Base-by-base conservation (phyloP, 2,888 invertebrate genomes). In the Electrophaes corylata region DNA sequence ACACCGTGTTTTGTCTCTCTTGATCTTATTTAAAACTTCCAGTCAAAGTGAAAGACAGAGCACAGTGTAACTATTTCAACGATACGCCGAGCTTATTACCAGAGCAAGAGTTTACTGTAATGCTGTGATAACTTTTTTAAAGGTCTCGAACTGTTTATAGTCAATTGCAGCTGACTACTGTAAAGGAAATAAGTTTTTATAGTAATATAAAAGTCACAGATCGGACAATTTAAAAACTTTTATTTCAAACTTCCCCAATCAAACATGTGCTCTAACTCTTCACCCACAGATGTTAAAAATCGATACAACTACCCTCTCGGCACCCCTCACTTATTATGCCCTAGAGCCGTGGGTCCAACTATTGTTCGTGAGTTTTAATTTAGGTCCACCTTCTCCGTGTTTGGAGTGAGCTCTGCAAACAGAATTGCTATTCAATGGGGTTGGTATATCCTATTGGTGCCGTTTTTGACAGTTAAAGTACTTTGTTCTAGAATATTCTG, bases 301-400 rank as follows among this genome's bases (percentile, higher is more conserved):
- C 67, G 65, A 67, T 67, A 60, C 11, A 37, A 39, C 55, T 37
- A 47, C 63, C 55, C 55, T 47, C 47, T 60, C 37, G 55, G 60
- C 65, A 57, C 63, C 66, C 71, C 66, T 65, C 60, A 57, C 67
- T 73, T 72, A 72, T 66, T 70, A 62, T 68, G 43, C 60, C 67
- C 70, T 51, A 59, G 50, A 62, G 71, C 69, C 37, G 16, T 18
- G 53, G 49, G 48, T 55, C 54, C 64, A 65, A 71, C 72, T 71
- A 72, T 72, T 72, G 72, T 73, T 65, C 67, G 54, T 57, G 50
- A 67, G 57, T 69, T 72, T 72, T 72, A 70, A 72, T 72, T 72
- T 68, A 57, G 49, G 57, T 60, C 62, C 71, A 73, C 71, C 71
- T 73, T 65, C 62, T 48, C 40, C 44, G 69, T 49, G 62, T 69